Evolutionary conservation across 23 tunicate genomes (phyloP).

Genomic region (Halocynthia roretzi): DNA sequence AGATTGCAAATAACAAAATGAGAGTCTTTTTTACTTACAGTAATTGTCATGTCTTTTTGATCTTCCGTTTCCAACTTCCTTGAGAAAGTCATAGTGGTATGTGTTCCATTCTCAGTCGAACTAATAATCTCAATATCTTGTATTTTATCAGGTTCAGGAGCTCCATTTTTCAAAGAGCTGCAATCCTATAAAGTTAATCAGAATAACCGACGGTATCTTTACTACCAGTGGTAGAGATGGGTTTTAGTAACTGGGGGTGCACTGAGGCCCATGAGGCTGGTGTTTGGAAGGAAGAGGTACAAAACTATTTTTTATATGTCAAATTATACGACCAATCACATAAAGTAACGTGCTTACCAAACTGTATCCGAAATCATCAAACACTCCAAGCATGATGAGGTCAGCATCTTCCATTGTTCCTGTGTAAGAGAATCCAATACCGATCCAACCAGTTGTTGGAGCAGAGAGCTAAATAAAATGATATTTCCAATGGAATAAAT

Average conservation of each 20-base stretch:
- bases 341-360: neutral
- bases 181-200: no score
- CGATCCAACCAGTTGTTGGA: conserved; percentile 19
- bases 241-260: no score
- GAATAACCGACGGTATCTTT: no score
- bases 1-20: no score
- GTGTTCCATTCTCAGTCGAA: neutral
- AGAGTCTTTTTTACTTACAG: no score
- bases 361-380: neutral
- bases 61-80: neutral
- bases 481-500: neutral
- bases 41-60: neutral
- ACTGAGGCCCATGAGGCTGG: no score
- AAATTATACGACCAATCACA: no score
- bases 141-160: neutral
- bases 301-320: no score
- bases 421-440: conserved; percentile 7
- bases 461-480: neutral
- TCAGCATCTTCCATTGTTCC: conserved; percentile 15
- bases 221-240: no score
- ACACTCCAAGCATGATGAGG: conserved; percentile 18
- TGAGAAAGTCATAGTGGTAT: neutral
- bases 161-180: neutral
- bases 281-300: no score
- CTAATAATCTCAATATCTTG: conserved; percentile 6